Percentiles rank a stretch among this genome's conserved stretches.
Evolutionary conservation across 2,888 invertebrate species (phyloP).

Genomic region (Calliopum simillimum): DNA sequence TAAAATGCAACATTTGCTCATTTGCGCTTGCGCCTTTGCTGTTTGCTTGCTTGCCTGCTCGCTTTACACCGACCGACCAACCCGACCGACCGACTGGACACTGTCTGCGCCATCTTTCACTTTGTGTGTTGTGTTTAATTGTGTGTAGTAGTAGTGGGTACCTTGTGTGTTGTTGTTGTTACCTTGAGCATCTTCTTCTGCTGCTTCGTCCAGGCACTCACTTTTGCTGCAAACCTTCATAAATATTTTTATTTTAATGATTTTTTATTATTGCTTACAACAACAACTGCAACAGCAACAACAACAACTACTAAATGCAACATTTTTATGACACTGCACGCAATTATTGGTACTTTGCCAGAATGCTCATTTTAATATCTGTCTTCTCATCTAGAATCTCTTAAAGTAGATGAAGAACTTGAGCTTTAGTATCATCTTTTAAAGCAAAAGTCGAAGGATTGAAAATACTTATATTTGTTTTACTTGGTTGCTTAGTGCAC

Average conservation of each 20-base stretch:
- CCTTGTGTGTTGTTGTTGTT: background rate
- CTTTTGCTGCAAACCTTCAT: constrained; percentile 47
- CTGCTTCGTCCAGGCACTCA: background rate
- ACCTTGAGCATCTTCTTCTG: constrained; percentile 6
- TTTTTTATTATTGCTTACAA: constrained; percentile 60
- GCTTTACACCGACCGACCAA: constrained; percentile 1
- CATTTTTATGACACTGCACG: constrained; percentile 37
- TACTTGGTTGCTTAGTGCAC: no score
- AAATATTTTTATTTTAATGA: constrained; percentile 64
- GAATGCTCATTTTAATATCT: background rate
- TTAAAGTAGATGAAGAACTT: no score
- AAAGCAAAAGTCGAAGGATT: no score
- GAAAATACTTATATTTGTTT: no score
- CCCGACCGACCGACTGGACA: no score
- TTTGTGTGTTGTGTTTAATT: background rate
- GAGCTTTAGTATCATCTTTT: no score
- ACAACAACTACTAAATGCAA: background rate
- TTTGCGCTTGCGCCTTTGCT: constrained; percentile 16
- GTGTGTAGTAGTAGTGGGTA: no score
- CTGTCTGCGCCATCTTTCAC: no score
- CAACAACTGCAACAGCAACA: constrained; percentile 1
- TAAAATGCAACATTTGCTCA: constrained; percentile 33
- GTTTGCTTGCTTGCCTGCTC: background rate
- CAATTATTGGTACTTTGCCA: constrained; percentile 28
- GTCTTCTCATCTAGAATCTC: no score